Evolutionary conservation across 2,888 invertebrate species (phyloP).

Genomic region (Cryptocephalus moraei): DNA sequence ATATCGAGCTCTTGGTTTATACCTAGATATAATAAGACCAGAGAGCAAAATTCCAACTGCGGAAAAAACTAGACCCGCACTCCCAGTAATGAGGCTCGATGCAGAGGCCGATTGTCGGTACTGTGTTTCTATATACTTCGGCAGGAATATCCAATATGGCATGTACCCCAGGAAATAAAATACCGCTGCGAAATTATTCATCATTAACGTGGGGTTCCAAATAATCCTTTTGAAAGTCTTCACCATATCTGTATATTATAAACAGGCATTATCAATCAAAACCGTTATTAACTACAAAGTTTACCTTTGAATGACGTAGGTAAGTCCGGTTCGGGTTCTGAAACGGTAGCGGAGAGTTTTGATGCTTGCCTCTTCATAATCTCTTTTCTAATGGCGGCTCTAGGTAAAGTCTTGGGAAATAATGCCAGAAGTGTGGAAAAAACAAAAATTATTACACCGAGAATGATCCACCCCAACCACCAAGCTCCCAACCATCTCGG

Average conservation of each 20-base stretch:
- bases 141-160: slow-evolving; percentile 72
- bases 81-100: slow-evolving; percentile 65
- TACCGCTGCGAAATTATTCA: slow-evolving; percentile 62
- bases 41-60: slow-evolving; percentile 58
- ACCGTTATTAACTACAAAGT: slow-evolving; percentile 7
- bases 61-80: slow-evolving; percentile 58
- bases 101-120: slow-evolving; percentile 66
- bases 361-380: slow-evolving; percentile 24
- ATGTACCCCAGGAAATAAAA: slow-evolving; percentile 63
- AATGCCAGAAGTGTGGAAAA: slow-evolving; percentile 53
- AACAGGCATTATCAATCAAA: background rate
- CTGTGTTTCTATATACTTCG: slow-evolving; percentile 76
- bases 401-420: slow-evolving; percentile 59
- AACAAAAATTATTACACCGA: slow-evolving; percentile 47
- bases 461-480: slow-evolving; percentile 67
- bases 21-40: slow-evolving; percentile 55
- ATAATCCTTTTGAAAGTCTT: slow-evolving; percentile 52
- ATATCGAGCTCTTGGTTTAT: slow-evolving; percentile 53
- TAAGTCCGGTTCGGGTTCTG: slow-evolving; percentile 25
- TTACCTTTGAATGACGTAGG: slow-evolving; percentile 38
- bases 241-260: slow-evolving; percentile 45
- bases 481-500: slow-evolving; percentile 76
- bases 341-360: slow-evolving; percentile 14
- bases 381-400: slow-evolving; percentile 49
- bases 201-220: slow-evolving; percentile 57